Evolutionary conservation across 1,140 invertebrate genomes (phyloP), one percentile per base, ranked within the genome.

Genomic region (Lordiphosa collinella): DNA sequence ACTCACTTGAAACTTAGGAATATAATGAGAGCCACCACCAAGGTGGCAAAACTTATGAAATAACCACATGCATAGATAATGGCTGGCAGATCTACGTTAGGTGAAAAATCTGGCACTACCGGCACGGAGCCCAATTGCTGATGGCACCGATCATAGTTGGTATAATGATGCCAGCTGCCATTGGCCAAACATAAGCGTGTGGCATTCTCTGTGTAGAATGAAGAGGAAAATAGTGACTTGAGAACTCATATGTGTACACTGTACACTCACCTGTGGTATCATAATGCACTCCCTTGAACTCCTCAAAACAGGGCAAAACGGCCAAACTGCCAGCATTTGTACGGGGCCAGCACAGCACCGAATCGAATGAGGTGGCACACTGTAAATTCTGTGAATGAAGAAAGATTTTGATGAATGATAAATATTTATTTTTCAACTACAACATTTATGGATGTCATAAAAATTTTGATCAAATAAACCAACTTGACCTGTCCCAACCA

Each of bases 271-370:
- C 91, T 70, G 91, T 92, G 41, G 91, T 91, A 79, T 95, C 94
- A 68, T 96, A 96, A 41, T 91, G 91, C 14, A 96, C 92, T 38
- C 94, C 94, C 58, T 94, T 93, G 49, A 96, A 91, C 69, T 94
- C 92, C 8, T 92, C 91, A 54, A 96, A 94, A 72, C 96, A 97
- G 2, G 93, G 92, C 49, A 95, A 90, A 0, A 91, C 75, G 1
- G 93, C 93, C 14, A 92, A 63, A 0, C 90, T 91, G 11, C 92
- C 92, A 34, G 92, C 91, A 0, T 89, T 90, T 1, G 95, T 94
- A 1, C 91, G 90, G 0, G 93, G 94, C 96, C 96, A 97, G 78
- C 96, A 96, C 1, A 94, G 89, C 2, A 95, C 82, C 3, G 91
- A 91, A 88, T 96, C 95, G 90, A 92, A 95, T 36, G 91, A 91